Evolutionary conservation across 2,797 vertebrate species (phyloP).

Genomic region (Lepus oiostolus): DNA sequence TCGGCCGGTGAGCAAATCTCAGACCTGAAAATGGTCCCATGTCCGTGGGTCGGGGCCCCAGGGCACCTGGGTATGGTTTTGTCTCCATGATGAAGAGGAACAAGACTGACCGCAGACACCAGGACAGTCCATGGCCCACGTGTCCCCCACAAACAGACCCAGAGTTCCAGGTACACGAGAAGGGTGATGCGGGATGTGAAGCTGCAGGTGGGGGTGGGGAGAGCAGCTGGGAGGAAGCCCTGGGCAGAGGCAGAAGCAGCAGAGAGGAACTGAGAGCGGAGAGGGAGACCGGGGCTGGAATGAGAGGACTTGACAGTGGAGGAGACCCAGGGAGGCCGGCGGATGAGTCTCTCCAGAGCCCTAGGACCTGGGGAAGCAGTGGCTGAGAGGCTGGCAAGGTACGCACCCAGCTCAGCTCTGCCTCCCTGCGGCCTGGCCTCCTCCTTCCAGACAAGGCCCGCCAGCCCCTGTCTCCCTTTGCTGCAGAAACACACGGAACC

Average conservation of each 20-base stretch:
- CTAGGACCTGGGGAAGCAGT: neutral
- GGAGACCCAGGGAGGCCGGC: neutral
- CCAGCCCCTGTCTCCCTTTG: neutral
- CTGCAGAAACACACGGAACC: conserved; percentile 62
- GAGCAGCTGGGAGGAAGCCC: neutral
- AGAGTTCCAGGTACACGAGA: neutral
- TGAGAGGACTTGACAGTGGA: neutral
- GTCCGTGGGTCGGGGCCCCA: neutral
- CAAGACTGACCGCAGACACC: neutral
- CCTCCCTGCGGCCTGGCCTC: neutral
- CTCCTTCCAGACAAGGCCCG: neutral
- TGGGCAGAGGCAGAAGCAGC: neutral
- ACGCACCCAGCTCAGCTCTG: neutral
- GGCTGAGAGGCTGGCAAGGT: neutral
- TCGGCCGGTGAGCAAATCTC: neutral
- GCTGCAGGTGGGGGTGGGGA: neutral
- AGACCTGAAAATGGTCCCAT: neutral
- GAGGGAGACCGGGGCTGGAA: neutral
- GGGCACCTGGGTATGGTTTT: neutral
- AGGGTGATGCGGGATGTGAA: accelerated
- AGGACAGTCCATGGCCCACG: neutral
- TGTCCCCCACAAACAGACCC: neutral
- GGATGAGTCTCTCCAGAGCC: neutral
- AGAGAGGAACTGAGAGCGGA: neutral
- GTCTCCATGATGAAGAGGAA: neutral